phyloP scores from a whole-genome alignment of 2,797 vertebrate species.

The Coccyzus lansbergi region DNA sequence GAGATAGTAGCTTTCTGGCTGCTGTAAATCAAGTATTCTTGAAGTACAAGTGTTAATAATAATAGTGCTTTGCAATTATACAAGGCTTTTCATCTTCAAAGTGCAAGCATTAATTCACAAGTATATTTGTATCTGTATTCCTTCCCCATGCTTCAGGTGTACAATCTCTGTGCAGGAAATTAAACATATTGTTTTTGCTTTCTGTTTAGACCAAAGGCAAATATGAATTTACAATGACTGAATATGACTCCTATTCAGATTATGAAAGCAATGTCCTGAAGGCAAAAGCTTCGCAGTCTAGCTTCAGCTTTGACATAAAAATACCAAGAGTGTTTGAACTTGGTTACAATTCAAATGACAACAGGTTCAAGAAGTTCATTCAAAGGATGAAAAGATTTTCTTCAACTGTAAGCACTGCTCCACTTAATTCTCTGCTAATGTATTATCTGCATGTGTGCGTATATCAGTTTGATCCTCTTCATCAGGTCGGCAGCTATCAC shows the following conservation, averaged over 20 bases:
- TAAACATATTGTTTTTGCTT: conserved; percentile 45
- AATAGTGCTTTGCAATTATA: conserved; percentile 57
- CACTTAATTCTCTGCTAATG: neutral
- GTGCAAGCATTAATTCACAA: conserved; percentile 60
- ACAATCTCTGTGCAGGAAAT: conserved; percentile 26
- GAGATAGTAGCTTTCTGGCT: conserved; percentile 34
- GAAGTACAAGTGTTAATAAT: conserved; percentile 39
- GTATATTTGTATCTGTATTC: conserved; percentile 8
- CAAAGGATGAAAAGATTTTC: conserved; percentile 81
- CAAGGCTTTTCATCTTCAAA: conserved; percentile 64
- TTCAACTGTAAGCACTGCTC: conserved; percentile 79
- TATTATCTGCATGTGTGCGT: neutral
- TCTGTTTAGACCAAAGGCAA: conserved; percentile 87
- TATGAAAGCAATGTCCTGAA: conserved; percentile 74
- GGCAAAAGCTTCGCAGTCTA: conserved; percentile 16
- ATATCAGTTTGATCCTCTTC: neutral
- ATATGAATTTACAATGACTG: conserved; percentile 83
- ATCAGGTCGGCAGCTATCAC: neutral
- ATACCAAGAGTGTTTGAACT: conserved; percentile 72
- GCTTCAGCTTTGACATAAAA: conserved; percentile 74
- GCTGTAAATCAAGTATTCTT: conserved; percentile 37
- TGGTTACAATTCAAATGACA: conserved; percentile 69
- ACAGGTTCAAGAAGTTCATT: conserved; percentile 77
- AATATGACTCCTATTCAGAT: conserved; percentile 83
- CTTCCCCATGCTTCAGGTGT: conserved; percentile 50